Conservation (phyloP, 2,113 vertebrate species). For the Poeciliopsis occidentalis region DNA sequence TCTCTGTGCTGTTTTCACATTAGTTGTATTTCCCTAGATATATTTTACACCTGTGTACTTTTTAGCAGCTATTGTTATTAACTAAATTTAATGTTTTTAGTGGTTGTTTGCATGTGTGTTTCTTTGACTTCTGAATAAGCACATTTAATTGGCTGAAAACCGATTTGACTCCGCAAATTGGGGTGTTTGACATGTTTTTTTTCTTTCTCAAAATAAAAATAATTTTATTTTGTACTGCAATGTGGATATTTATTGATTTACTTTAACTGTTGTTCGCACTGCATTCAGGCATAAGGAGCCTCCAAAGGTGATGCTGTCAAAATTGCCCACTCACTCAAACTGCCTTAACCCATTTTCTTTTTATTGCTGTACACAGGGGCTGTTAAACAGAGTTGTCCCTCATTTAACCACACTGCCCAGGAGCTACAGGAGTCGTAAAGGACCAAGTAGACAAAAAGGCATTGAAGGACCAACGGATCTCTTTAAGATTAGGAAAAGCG, state of each 20-base stretch:
- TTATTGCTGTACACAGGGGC: conserved; percentile 24
- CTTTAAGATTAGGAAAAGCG: conserved; percentile 13
- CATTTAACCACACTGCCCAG: conserved; percentile 49
- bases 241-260: neutral
- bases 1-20: too few species aligned
- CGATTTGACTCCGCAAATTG: neutral
- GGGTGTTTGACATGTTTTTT: neutral
- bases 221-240: neutral
- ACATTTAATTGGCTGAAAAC: neutral
- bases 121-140: too few species aligned
- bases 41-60: too few species aligned
- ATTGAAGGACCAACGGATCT: conserved; percentile 51
- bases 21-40: too few species aligned
- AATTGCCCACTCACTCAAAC: neutral
- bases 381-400: conserved; percentile 51
- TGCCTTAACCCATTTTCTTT: neutral
- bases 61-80: too few species aligned
- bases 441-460: conserved; percentile 49
- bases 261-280: neutral
- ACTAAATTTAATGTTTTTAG: too few species aligned
- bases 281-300: neutral
- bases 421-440: conserved; percentile 57
- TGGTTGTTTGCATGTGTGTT: too few species aligned
- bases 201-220: neutral
- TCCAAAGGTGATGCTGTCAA: neutral